Evolutionary conservation across 1,140 invertebrate genomes (phyloP), one percentile per base, ranked within the genome.

Genomic region (Platyura marginata): DNA sequence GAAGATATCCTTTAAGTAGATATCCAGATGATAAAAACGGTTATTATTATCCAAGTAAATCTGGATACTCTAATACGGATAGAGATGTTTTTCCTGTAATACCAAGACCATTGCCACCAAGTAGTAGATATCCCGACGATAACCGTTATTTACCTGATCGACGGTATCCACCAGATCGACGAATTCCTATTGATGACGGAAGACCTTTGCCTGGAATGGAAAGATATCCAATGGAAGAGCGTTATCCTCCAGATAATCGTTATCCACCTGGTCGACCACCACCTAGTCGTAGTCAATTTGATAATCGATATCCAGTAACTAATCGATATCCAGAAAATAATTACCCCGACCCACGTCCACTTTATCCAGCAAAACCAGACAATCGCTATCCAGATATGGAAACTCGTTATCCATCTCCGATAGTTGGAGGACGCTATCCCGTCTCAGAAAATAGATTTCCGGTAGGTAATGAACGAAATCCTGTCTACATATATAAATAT

Each of bases 401-500:
- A 51, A 5, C 32, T 63, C 54, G 60, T 64, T 60, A 58, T 46
- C 56, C 55, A 0, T 36, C 57, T 4, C 9, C 20, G 4, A n/a
- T 40, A n/a, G 42, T 50, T 18, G 38, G 38, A 5, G 21, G 19
- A 3, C 43, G 52, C 8, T 60, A 57, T 42, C 25, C 44, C 20
- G 53, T 54, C 9, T 53, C 52, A 5, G 54, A 58, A 18, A 61
- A 61, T 47, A 53, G 56, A 11, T 61, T 61, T 38, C 59, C 59
- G 44, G 54, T 61, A 49, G 58, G 59, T 50, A 61, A 36, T 37
- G 59, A 61, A 41, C 54, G 59, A 21, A 59, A 51, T 49, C 59
- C 59, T 34, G 44, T 59, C 21, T 57, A 59, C 41, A 61, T 61
- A 50, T 61, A 56, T 44, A 61, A 61, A 41, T 61, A 61, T 41